Conservation (phyloP, 2,113 vertebrate genomes). For the Pogona vitticeps region DNA sequence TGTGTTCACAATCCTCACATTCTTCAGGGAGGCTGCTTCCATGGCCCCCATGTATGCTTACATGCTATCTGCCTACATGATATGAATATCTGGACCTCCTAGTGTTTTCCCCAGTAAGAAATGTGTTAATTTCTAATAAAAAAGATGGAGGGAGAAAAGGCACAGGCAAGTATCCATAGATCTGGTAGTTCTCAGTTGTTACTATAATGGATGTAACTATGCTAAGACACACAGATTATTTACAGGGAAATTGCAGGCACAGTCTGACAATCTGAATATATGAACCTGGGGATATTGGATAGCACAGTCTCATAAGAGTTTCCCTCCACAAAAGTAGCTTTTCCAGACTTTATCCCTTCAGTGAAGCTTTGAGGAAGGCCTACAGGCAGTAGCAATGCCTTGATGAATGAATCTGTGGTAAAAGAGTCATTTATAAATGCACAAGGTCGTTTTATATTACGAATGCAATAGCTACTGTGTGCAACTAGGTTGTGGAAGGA, state of each 20-base stretch:
- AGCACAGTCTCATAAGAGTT: not conserved
- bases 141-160: not conserved
- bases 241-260: not conserved
- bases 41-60: not conserved
- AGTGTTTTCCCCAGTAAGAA: not conserved
- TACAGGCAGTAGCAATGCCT: not conserved
- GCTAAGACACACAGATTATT: not conserved
- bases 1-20: not conserved
- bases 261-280: not conserved
- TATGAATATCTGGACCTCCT: not conserved
- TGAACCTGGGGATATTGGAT: not conserved
- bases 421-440: not conserved
- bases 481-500: too few species aligned
- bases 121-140: not conserved
- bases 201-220: not conserved
- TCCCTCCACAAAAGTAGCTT: not conserved
- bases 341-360: not conserved
- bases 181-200: not conserved
- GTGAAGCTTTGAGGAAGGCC: not conserved
- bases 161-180: not conserved
- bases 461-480: not conserved
- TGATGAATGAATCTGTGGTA: not conserved
- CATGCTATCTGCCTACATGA: not conserved
- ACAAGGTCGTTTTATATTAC: slow-evolving; percentile 27
- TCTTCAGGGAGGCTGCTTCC: not conserved